A percentile compares a stretch with the other conserved stretches of the same genome.
Evolutionary conservation across 2,797 vertebrate genomes (phyloP).

Genomic region (Diplodus sargus): DNA sequence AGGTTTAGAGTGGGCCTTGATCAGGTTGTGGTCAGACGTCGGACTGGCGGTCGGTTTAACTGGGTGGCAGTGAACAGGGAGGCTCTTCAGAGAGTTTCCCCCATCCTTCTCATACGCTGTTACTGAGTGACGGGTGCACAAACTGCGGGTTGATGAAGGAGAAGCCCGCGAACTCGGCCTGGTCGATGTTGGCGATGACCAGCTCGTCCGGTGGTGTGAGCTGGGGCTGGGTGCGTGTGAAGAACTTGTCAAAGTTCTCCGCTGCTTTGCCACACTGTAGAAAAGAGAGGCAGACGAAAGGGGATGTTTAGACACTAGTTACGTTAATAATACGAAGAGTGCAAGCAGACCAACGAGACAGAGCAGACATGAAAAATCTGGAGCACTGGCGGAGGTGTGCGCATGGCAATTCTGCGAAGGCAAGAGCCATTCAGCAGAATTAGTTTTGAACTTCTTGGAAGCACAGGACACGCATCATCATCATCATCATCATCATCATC

Average conservation of each 20-base stretch:
- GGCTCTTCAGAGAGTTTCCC: conserved; percentile 26
- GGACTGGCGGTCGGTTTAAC: conserved; percentile 51
- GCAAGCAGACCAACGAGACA: neutral
- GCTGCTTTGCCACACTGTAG: conserved; percentile 93
- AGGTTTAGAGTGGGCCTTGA: conserved; percentile 44
- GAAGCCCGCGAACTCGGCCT: conserved; percentile 95
- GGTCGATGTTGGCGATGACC: conserved; percentile 97
- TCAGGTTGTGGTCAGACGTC: conserved; percentile 58
- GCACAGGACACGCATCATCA: conserved; percentile 21
- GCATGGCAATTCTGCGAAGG: conserved; percentile 30
- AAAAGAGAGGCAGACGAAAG: conserved; percentile 43
- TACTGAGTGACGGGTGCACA: conserved; percentile 82
- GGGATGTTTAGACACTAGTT: neutral
- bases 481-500: conserved; percentile 17
- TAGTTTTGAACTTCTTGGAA: conserved; percentile 17
- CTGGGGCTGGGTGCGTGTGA: conserved; percentile 94
- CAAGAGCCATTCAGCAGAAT: conserved; percentile 30
- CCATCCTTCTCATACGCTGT: conserved; percentile 82
- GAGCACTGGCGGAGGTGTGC: conserved; percentile 1
- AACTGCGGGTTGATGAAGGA: conserved; percentile 95
- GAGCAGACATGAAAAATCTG: conserved; percentile 5
- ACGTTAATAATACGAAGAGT: neutral
- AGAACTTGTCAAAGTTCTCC: conserved; percentile 98
- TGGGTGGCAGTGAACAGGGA: conserved; percentile 54
- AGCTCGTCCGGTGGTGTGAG: conserved; percentile 94